Percentiles rank a stretch among this genome's conserved stretches.
Conservation (phyloP, 2,113 vertebrate species). For the Illadopsis cleaveri region DNA sequence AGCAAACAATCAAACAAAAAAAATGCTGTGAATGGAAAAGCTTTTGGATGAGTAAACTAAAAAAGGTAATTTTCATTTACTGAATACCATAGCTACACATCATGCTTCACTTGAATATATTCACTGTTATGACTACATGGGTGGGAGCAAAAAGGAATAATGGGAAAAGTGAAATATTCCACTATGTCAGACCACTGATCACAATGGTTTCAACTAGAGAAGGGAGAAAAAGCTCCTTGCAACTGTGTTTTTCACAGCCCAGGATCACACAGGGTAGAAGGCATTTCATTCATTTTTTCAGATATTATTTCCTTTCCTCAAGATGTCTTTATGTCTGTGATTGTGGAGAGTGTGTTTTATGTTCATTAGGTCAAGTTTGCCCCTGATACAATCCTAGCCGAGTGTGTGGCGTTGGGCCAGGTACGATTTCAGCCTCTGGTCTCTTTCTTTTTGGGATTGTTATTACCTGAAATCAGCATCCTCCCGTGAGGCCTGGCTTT, state of each 20-base stretch:
- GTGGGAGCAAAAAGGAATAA: not conserved
- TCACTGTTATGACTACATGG: not conserved
- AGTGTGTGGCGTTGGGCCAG: not conserved
- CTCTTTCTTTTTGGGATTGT: not conserved
- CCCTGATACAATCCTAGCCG: not conserved
- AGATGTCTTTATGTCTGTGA: not conserved
- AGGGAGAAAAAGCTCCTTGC: not conserved
- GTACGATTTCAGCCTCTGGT: not conserved
- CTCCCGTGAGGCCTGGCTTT: not conserved
- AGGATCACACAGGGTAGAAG: not conserved
- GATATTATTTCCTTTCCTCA: not conserved
- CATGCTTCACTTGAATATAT: not conserved
- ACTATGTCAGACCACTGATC: not conserved
- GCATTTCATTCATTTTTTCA: conserved; percentile 16
- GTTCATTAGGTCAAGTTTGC: not conserved
- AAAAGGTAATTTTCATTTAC: not conserved
- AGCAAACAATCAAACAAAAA: not conserved
- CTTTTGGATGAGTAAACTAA: not conserved
- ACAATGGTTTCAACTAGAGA: not conserved
- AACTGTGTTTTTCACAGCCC: not conserved
- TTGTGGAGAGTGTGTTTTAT: not conserved
- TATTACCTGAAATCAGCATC: not conserved
- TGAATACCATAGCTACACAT: not conserved
- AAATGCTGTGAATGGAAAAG: not conserved
- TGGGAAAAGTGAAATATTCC: not conserved